A percentile compares a stretch with the other conserved stretches of the same genome.
phyloP scores from a whole-genome alignment of 1,140 invertebrate species.

The Stegodyphus mimosarum region DNA sequence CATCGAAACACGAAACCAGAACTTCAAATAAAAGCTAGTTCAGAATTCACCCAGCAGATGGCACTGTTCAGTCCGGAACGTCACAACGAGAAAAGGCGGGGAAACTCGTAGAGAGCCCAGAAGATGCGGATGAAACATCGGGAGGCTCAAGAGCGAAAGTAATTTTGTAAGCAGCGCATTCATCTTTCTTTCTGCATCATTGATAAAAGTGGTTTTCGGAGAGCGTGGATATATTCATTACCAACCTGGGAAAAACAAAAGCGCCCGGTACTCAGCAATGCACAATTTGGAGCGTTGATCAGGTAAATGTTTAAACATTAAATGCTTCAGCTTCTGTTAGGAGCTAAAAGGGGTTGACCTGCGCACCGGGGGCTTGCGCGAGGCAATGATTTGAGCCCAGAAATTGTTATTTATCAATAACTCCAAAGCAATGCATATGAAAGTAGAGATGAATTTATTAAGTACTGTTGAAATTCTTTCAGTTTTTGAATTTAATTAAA shows the following conservation, averaged over 20 bases:
- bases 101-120: constrained; percentile 16
- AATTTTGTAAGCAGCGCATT: constrained; percentile 2
- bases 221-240: background rate
- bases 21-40: no score
- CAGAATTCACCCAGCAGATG: constrained; percentile 5
- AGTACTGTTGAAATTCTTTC: no score
- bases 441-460: no score
- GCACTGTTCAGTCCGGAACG: background rate
- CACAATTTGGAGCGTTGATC: constrained; percentile 55
- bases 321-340: background rate
- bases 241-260: constrained; percentile 47
- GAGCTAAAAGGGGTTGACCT: background rate
- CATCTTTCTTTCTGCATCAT: constrained; percentile 5
- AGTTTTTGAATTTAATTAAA: no score
- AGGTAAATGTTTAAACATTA: constrained; percentile 8
- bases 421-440: background rate
- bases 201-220: no score
- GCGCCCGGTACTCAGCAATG: constrained; percentile 20
- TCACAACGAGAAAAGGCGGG: constrained; percentile 40
- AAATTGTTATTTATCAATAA: background rate
- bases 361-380: background rate
- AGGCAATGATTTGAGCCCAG: background rate
- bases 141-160: constrained; percentile 40
- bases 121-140: constrained; percentile 34
- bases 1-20: no score